Evolutionary conservation across 2,888 invertebrate species (phyloP).

Genomic region (Blomia tropicalis): DNA sequence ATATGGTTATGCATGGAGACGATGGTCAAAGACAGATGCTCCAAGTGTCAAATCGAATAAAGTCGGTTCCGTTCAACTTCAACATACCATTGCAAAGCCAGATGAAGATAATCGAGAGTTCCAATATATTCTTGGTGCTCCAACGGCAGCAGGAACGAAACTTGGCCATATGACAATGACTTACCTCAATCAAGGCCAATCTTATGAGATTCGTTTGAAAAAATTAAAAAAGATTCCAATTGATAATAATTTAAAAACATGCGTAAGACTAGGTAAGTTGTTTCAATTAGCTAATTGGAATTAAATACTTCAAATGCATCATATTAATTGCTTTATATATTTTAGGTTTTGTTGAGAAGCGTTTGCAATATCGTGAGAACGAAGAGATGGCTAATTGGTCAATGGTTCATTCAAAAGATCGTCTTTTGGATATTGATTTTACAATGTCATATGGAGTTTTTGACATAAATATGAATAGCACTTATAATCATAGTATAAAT

Average conservation of each 20-base stretch:
- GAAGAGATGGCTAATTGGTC: conserved; percentile 86
- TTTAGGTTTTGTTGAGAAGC: conserved; percentile 73
- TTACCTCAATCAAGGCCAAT: conserved; percentile 87
- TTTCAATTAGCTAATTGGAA: neutral
- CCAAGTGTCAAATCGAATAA: conserved; percentile 13
- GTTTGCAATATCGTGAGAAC: conserved; percentile 80
- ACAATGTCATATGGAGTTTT: conserved; percentile 79
- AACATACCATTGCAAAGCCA: conserved; percentile 8
- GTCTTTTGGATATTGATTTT: conserved; percentile 77
- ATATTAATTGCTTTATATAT: neutral
- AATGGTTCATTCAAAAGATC: conserved; percentile 66
- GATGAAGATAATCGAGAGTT: conserved; percentile 40
- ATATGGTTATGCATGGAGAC: conserved; percentile 22
- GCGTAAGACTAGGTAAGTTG: conserved; percentile 1
- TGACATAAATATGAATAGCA: conserved; percentile 55
- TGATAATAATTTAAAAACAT: conserved; percentile 8
- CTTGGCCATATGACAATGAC: conserved; percentile 84
- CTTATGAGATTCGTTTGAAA: conserved; percentile 86
- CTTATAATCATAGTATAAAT: conserved; percentile 58
- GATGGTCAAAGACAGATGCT: conserved; percentile 23
- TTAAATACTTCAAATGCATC: neutral
- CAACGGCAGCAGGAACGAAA: conserved; percentile 91
- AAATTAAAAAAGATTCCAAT: conserved; percentile 41
- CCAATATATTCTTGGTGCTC: conserved; percentile 82
- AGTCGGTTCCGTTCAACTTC: conserved; percentile 11